A percentile compares a stretch with the other conserved stretches of the same genome.
phyloP scores from a whole-genome alignment of 35 echinoderm and acorn worm species.

The Apostichopus californicus region DNA sequence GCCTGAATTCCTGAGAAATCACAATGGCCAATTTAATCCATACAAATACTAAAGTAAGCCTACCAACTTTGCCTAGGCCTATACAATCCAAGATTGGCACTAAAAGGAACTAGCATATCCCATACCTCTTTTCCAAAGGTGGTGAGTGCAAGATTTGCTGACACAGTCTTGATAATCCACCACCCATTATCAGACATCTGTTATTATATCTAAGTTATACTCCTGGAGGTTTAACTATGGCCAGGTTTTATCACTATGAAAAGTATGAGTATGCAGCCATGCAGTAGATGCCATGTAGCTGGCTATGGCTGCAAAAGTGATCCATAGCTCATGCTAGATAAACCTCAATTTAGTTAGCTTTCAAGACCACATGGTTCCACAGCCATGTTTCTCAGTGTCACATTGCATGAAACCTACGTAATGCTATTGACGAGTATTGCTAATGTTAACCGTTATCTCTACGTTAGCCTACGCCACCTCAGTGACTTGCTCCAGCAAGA shows the following conservation, averaged over 20 bases:
- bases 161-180: slow-evolving; percentile 18
- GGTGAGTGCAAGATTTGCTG: slow-evolving; percentile 11
- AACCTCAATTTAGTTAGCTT: background rate
- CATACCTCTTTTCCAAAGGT: background rate
- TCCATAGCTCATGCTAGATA: background rate
- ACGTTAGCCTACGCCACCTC: background rate
- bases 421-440: background rate
- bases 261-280: background rate
- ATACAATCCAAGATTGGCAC: background rate
- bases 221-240: background rate
- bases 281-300: background rate
- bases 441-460: background rate
- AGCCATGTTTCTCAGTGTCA: no score
- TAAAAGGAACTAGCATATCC: background rate
- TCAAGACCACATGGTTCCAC: no score
- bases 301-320: background rate
- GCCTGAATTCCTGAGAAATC: no score
- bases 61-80: background rate
- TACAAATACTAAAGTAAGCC: background rate
- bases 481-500: background rate
- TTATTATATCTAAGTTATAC: background rate
- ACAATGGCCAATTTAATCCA: no score
- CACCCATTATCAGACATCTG: slow-evolving; percentile 15
- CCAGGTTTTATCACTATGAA: background rate
- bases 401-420: background rate